phyloP scores from a whole-genome alignment of 2,888 invertebrate species.

The Drosophila peninsularis region DNA sequence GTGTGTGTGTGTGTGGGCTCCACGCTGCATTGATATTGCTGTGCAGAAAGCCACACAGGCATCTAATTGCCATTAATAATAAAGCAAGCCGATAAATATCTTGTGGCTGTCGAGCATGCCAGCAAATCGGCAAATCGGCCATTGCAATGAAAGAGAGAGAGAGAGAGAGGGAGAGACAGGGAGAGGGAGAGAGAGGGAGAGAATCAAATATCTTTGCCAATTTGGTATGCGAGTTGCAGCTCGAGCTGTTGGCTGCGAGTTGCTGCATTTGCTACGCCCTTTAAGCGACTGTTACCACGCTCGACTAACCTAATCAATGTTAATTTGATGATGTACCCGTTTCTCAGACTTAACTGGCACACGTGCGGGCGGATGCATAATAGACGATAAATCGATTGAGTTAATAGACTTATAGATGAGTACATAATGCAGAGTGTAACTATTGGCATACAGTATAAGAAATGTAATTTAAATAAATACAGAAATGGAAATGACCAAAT shows the following conservation, averaged over 20 bases:
- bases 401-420: not conserved
- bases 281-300: slow-evolving; percentile 77
- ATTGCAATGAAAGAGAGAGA: slow-evolving; percentile 49
- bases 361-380: slow-evolving; percentile 79
- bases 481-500: too few species aligned
- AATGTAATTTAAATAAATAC: not conserved
- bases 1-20: slow-evolving; percentile 20
- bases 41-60: slow-evolving; percentile 61
- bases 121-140: slow-evolving; percentile 59
- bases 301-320: slow-evolving; percentile 52
- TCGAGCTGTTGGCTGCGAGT: not conserved
- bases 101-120: slow-evolving; percentile 46
- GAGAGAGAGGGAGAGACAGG: not conserved
- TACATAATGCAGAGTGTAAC: not conserved
- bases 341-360: slow-evolving; percentile 60
- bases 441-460: not conserved
- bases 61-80: slow-evolving; percentile 80
- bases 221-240: slow-evolving; percentile 11
- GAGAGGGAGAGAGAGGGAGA: not conserved
- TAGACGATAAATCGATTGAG: slow-evolving; percentile 44
- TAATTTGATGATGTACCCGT: slow-evolving; percentile 24
- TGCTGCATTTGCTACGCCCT: slow-evolving; percentile 59
- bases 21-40: slow-evolving; percentile 25
- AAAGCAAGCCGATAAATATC: slow-evolving; percentile 73
- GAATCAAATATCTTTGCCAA: slow-evolving; percentile 21